Evolutionary conservation across 2,888 invertebrate species (phyloP), one percentile per base, ranked within the genome.

Genomic region (Lithophane ornitopus): DNA sequence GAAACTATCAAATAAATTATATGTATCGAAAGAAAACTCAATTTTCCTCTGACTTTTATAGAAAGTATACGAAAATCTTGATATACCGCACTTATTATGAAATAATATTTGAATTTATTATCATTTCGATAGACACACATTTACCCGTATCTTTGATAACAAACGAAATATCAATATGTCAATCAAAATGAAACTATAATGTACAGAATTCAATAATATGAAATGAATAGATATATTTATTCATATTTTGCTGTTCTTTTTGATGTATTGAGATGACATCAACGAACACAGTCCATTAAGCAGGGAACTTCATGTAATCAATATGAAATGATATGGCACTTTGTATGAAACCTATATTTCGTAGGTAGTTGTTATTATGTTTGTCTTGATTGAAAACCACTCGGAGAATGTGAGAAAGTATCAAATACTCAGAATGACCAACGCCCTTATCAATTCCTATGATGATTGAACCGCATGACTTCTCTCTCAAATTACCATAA

Each of bases 41-140:
- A 76, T 81, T 63, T 81, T 14, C n/a, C 3, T 56, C 49, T 49
- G 54, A 77, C 59, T 34, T 81, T 77, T 77, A 71, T 67, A 14
- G 22, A 69, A 68, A 75, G 16, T 59, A 56, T 19, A 54, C 22
- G 3, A 56, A 61, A 54, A 34, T 66, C 22, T 44, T 61, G 41
- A 69, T 41, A 61, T 26, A 49, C 41, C 44, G 22, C 22, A 52
- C 44, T 52, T 22, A 22, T 22, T 19, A 49, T 8, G 19, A 49
- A 49, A 49, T 49, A 49, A 44, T 54, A 59, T 59, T 72, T 46
- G 52, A 72, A 59, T 78, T 58, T 78, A 52, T 54, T 61, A 78
- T 61, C n/a, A 52, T 28, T 39, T 54, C 9, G 14, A 70, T 22
- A 56, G 46, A 41, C 22, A 74, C 44, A 59, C 12, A 7, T 44